Conservation (phyloP, 1,140 invertebrate species). For the Macrocentrus cingulum region DNA sequence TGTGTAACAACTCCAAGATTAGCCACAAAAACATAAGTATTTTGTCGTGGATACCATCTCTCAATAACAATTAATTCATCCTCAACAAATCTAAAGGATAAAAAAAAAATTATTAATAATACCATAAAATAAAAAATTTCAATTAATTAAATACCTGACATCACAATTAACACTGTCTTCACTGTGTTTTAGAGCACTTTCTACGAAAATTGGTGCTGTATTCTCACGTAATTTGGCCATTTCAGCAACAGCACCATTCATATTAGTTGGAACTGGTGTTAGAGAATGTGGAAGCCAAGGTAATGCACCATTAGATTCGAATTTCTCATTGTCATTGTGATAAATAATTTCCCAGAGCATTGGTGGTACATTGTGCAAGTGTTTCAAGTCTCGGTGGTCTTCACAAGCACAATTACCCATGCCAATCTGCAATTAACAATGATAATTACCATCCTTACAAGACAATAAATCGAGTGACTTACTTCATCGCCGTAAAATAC, state of each 20-base stretch:
- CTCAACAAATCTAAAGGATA: conserved; percentile 55
- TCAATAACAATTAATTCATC: conserved; percentile 71
- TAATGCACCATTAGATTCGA: conserved; percentile 55
- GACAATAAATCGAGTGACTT: conserved; percentile 35
- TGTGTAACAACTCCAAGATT: conserved; percentile 66
- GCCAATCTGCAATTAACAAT: conserved; percentile 43
- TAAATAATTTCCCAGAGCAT: conserved; percentile 63
- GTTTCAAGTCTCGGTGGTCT: conserved; percentile 65
- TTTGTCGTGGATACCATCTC: conserved; percentile 73
- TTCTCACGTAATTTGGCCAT: conserved; percentile 62
- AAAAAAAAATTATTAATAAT: conserved; percentile 3
- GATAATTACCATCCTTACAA: not conserved
- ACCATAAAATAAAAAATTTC: too few species aligned
- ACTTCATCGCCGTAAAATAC: conserved; percentile 85
- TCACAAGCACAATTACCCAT: conserved; percentile 47
- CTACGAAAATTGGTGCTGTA: conserved; percentile 72
- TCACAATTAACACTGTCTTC: conserved; percentile 65
- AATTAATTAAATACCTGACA: too few species aligned
- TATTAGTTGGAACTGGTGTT: conserved; percentile 48
- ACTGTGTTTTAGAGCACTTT: conserved; percentile 66
- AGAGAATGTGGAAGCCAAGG: conserved; percentile 64
- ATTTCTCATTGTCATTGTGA: conserved; percentile 44
- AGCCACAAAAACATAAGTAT: conserved; percentile 71
- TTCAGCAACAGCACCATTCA: conserved; percentile 57
- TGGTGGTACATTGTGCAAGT: conserved; percentile 67